These are phyloP conservation scores for Trilocha varians DNA, from an alignment of 2,888 invertebrate species.

Conservation along the genomic window DNA sequence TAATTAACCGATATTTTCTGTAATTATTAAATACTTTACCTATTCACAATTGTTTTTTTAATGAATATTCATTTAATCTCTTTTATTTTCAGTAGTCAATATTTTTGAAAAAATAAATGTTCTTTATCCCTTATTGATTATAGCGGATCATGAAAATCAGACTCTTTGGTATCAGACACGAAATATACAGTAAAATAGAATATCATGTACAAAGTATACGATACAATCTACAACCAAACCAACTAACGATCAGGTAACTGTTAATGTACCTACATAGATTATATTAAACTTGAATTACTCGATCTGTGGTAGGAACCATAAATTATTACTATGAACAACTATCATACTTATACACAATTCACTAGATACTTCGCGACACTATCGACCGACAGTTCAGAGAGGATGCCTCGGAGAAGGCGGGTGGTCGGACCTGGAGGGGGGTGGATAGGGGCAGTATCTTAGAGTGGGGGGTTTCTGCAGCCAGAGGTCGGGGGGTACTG, in stretches of 20 bases:
- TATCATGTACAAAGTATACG: not conserved
- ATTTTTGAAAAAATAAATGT: not conserved
- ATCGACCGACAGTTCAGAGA: slow-evolving; percentile 33
- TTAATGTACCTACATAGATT: slow-evolving; percentile 33
- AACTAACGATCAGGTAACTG: slow-evolving; percentile 43
- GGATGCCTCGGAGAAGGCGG: slow-evolving; percentile 54
- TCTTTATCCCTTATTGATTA: not conserved
- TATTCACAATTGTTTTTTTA: too few species aligned
- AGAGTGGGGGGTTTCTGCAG: slow-evolving; percentile 87
- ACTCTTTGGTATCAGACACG: slow-evolving; percentile 3
- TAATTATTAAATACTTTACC: too few species aligned
- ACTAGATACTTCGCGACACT: slow-evolving; percentile 26
- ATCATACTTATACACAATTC: slow-evolving; percentile 32
- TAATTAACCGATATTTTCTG: too few species aligned
- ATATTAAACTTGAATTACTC: slow-evolving; percentile 38
- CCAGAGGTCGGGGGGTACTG: slow-evolving; percentile 91
- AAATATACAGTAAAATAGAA: not conserved
- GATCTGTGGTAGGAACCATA: slow-evolving; percentile 66
- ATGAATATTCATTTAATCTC: too few species aligned
- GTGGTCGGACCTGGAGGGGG: slow-evolving; percentile 47
- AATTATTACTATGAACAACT: slow-evolving; percentile 27
- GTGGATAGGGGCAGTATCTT: slow-evolving; percentile 76
- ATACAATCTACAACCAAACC: slow-evolving; percentile 6
- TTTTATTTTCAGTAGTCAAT: not conserved
- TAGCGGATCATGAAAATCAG: not conserved